Evolutionary conservation across 2,113 vertebrate genomes (phyloP), one percentile per base, ranked within the genome.

Genomic region (Beaufortia kweichowensis): DNA sequence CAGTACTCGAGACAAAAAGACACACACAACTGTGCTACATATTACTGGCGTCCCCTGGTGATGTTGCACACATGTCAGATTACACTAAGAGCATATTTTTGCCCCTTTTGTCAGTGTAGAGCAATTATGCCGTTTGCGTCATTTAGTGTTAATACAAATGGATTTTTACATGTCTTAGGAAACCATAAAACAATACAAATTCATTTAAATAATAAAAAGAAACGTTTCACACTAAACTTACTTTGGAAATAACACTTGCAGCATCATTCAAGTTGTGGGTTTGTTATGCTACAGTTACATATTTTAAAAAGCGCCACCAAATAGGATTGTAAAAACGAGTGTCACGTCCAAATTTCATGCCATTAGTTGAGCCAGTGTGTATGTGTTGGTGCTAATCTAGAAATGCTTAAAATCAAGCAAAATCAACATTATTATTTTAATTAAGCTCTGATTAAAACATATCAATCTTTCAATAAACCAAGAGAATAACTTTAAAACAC

Each of bases 391-490:
- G n/a, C n/a, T n/a, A n/a, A n/a, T n/a, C n/a, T n/a, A n/a, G n/a
- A n/a, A n/a, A n/a, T n/a, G n/a, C n/a, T n/a, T n/a, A n/a, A n/a
- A n/a, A n/a, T n/a, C n/a, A n/a, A n/a, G 69, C 55, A 75, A 84
- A 84, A 86, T 87, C 85, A 83, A 86, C 83, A 85, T 71, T 80
- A 85, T 88, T 78, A 88, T 90, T 90, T 89, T 87, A 84, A 91
- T 91, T 86, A 90, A 90, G 77, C 84, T 48, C 71, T 65, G 78
- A 86, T 89, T 83, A 84, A 87, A 83, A 79, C 81, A 75, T 88
- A 89, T 90, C 84, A 88, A 89, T 91, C 82, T 86, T 73, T 77
- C 79, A 76, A 83, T 76, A 85, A 82, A 82, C 79, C 74, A 81
- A 68, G 78, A 64, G 60, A 63, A 76, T 73, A 81, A 57, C 61